These are phyloP conservation scores for Muntiacus reevesi DNA, from an alignment of 2,113 vertebrate genomes.

Conservation along the genomic window DNA sequence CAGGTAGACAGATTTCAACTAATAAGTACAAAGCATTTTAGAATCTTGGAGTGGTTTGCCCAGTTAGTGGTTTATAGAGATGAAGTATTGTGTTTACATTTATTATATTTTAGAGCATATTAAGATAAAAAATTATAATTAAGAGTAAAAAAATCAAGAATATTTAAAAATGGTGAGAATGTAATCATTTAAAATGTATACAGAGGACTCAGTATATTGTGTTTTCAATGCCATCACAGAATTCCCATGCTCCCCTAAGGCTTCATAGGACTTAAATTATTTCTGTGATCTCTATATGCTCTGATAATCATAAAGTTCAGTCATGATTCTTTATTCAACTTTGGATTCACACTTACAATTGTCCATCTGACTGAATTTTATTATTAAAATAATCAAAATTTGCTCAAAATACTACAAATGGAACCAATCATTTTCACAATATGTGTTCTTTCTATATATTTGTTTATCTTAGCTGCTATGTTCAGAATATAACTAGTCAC, in stretches of 20 bases:
- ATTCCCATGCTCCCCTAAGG: background rate
- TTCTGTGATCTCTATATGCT: background rate
- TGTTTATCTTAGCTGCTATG: background rate
- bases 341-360: background rate
- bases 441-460: background rate
- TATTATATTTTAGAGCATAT: background rate
- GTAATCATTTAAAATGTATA: background rate
- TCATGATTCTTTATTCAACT: background rate
- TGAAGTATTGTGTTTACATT: background rate
- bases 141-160: background rate
- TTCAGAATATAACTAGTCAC: background rate
- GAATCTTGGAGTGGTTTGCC: background rate
- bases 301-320: background rate
- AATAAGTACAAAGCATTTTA: background rate
- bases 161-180: background rate
- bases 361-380: background rate
- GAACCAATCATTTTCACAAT: background rate
- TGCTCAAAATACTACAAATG: background rate
- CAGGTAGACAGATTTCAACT: background rate
- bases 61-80: background rate
- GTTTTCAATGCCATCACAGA: background rate
- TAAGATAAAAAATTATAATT: background rate
- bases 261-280: background rate
- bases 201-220: background rate
- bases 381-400: background rate